phyloP scores from a whole-genome alignment of 2,888 invertebrate species.

The Seladonia tumulorum region DNA sequence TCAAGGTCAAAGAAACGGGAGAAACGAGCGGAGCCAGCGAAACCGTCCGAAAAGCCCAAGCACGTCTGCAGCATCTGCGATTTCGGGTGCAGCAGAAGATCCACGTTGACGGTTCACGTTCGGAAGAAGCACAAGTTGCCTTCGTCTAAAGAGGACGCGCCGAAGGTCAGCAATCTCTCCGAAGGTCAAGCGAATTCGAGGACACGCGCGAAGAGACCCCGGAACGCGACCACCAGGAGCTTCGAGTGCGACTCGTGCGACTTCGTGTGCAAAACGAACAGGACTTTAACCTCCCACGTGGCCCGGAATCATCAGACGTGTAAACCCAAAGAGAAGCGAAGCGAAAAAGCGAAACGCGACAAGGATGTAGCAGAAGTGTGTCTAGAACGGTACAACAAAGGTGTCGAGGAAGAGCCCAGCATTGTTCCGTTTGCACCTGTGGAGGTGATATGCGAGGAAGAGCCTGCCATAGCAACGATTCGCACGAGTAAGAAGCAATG shows the following conservation, averaged over 20 bases:
- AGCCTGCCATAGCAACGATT: conserved; percentile 50
- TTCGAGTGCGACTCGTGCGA: conserved; percentile 67
- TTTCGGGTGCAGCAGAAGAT: conserved; percentile 57
- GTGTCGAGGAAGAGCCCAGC: neutral
- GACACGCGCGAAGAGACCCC: conserved; percentile 42
- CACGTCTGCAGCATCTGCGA: conserved; percentile 69
- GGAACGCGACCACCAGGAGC: conserved; percentile 10
- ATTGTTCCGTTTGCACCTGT: conserved; percentile 59
- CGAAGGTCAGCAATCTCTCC: conserved; percentile 28
- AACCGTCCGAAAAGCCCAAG: conserved; percentile 7
- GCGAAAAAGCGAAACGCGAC: neutral
- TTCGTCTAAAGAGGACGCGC: neutral
- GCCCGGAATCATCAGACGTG: conserved; percentile 53
- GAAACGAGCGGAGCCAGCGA: neutral
- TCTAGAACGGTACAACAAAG: neutral
- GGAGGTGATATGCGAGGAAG: conserved; percentile 68
- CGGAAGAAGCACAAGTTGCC: conserved; percentile 56
- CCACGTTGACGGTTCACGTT: conserved; percentile 60
- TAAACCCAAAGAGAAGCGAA: neutral
- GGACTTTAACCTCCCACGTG: conserved; percentile 66
- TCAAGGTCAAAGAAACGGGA: neutral
- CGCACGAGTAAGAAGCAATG: conserved; percentile 66
- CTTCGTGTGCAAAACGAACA: conserved; percentile 69
- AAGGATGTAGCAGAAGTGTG: neutral
- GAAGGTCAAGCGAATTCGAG: conserved; percentile 11